Base-by-base conservation (phyloP, 1,140 invertebrate species). In the Physella acuta region DNA sequence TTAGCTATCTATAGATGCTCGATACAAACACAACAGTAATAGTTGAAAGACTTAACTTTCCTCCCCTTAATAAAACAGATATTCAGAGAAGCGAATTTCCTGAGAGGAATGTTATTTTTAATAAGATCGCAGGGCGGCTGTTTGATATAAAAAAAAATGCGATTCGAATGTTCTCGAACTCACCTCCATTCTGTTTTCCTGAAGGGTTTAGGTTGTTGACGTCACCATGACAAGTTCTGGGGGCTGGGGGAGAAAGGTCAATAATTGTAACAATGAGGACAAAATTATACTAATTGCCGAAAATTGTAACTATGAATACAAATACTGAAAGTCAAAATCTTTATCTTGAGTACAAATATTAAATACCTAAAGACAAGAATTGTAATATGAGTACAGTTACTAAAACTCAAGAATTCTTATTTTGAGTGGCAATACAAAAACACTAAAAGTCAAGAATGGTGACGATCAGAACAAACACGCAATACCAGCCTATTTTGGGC, bases 221-320 rank as follows among this genome's bases (percentile, higher is more conserved):
- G 24, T 55, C 52, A 55, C 52, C 52, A 26, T 55, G 52, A 55
- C 52, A 55, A 16, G 52, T 55, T 24, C 52, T 55, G 52, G 52
- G 16, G 26, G 52, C 52, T 55, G 26, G 4, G 52, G 26, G 24
- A 24, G 24, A 16, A 55, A 11, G 20, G 8, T 11, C 39, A 44
- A 11, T 11, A 44, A 11, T 44, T 44, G 8, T 44, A 20, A 11
- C 20, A 11, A 11, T 44, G 8, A n/a, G 20, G 8, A 44, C 39
- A 44, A 44, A 44, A 20, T 44, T 8, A 44, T 44, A 11, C 20
- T 44, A 11, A 11, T 44, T 44, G 8, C 20, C 8, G 8, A 11
- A 44, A 44, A 11, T 44, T 44, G 8, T 44, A 20, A 11, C 20
- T 44, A 11, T 44, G 8, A n/a, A n/a, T 44, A 44, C 39, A 44